Base-by-base conservation (phyloP, 92 coral and sea anemone species). In the Zoanthus sansibaricus region DNA sequence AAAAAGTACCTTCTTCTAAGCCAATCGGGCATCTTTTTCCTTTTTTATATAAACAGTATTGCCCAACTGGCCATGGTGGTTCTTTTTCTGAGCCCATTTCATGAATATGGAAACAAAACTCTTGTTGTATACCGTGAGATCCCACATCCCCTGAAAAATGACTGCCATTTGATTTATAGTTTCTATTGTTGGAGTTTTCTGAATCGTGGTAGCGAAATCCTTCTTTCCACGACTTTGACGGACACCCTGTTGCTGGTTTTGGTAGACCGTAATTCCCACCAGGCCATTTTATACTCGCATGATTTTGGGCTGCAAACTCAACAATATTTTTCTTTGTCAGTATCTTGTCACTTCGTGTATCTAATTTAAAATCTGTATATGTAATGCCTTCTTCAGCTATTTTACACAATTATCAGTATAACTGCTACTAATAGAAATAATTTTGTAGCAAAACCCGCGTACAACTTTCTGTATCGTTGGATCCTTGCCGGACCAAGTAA, bases 171-270 rank as follows among this genome's bases (percentile, higher is more conserved):
- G 98, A 91, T 87, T 89, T 72, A 44, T 37, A 66, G 84, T 94
- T 94, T 16, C 84, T 52, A 46, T 94, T 94, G 59, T 78, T 82
- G 82, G 77, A 87, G 88, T 94, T 93, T 76, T 94, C 98, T 48
- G 94, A 88, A 89, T 94, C 98, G 42, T 94, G 98, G 83, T 94
- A 94, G 77, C 98, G 93, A 75, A 76, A 94, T 20, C 98, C 98
- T 77, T 94, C 94, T 67, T 78, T 85, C 98, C 98, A 94, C n/a
- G 72, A 48, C n/a, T 86, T 75, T 18, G 83, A 83, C 10, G 93
- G 96, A 42, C 98, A 94, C 14, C 98, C 96, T 73, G 96, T 44
- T 7, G 25, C 37, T 73, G 98, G 96, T 55, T 93, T 93, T 10
- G 98, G 98, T 33, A 94, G 91, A 52, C 98, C 98, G 71, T 94